Evolutionary conservation across 2,797 vertebrate genomes (phyloP), one percentile per base, ranked within the genome.

Genomic region (Myotis pilosus): DNA sequence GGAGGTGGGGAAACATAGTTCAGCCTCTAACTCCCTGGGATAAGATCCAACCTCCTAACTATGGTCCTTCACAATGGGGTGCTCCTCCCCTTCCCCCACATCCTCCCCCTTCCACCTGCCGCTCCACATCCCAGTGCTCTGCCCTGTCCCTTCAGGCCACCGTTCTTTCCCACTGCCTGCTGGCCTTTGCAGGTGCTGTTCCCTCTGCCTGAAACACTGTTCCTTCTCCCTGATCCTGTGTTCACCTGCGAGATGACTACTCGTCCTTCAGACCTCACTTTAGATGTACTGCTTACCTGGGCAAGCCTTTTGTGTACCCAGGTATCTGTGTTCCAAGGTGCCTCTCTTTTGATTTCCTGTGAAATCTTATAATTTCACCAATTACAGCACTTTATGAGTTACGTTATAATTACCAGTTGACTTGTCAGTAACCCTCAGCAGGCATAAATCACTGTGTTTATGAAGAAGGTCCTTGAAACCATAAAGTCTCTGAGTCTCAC

Each of bases 391-490:
- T 30, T 82, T 30, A 13, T 13, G 15, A 8, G 57, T n/a, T 57
- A 30, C 28, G 49, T 71, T n/a, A 19, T 17, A 64, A 91, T 16
- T 20, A 51, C 19, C 41, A 25, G 5, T 20, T 49, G 47, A 41
- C 49, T 28, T 49, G 3, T 38, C 13, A 19, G 68, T 36, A 47
- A 80, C 30, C 10, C 19, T 30, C 12, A 36, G 30, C 10, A 28
- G 19, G 71, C 17, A 19, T 8, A 75, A 41, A 33, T 44, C 44
- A 53, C 2, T 8, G 19, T 55, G 36, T 41, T 69, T 76, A 5
- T 33, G 25, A 95, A 41, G 33, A 80, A 88, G 44, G 33, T 28
- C 38, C 51, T 87, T 33, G 64, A 85, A 80, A 71, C 4, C 19
- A 19, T n/a, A 10, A 86, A 47, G 64, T 83, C 87, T 74, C 79